Conservation (phyloP, 2,797 vertebrate species). For the Argya squamiceps region DNA sequence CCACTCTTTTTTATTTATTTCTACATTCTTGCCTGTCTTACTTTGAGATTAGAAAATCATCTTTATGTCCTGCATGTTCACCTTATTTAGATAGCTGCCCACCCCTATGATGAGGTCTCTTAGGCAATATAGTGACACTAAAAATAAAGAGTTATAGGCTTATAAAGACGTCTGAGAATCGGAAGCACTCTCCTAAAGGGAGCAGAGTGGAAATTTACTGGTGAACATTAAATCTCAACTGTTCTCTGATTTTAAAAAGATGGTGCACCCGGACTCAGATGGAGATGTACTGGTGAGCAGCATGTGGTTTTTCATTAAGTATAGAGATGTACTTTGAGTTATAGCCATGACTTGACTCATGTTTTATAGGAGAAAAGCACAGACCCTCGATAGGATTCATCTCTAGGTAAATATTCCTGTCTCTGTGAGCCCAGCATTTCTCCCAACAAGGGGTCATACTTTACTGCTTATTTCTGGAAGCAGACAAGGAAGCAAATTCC, state of each 20-base stretch:
- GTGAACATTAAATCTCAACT: conserved; percentile 51
- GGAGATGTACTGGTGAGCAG: conserved; percentile 40
- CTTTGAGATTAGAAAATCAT: conserved; percentile 36
- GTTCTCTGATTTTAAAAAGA: conserved; percentile 54
- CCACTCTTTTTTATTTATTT: conserved; percentile 51
- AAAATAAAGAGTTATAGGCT: conserved; percentile 51
- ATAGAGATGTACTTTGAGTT: conserved; percentile 7
- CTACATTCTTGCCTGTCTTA: not conserved
- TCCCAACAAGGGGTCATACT: not conserved
- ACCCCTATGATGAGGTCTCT: not conserved
- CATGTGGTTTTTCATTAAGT: conserved; percentile 45
- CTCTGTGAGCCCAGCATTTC: not conserved
- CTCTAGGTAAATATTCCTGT: not conserved
- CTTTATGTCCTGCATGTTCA: conserved; percentile 24
- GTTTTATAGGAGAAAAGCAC: not conserved
- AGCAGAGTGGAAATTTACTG: conserved; percentile 51
- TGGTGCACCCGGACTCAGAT: conserved; percentile 9
- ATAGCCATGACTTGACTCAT: not conserved
- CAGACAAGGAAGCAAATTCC: not conserved
- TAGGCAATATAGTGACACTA: conserved; percentile 31
- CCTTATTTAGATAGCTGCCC: conserved; percentile 47
- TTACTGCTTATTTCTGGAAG: not conserved
- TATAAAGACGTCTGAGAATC: not conserved
- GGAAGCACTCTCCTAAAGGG: conserved; percentile 17
- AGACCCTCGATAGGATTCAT: not conserved